Base-by-base conservation (phyloP, 1,140 invertebrate genomes). In the Stegodyphus mimosarum region DNA sequence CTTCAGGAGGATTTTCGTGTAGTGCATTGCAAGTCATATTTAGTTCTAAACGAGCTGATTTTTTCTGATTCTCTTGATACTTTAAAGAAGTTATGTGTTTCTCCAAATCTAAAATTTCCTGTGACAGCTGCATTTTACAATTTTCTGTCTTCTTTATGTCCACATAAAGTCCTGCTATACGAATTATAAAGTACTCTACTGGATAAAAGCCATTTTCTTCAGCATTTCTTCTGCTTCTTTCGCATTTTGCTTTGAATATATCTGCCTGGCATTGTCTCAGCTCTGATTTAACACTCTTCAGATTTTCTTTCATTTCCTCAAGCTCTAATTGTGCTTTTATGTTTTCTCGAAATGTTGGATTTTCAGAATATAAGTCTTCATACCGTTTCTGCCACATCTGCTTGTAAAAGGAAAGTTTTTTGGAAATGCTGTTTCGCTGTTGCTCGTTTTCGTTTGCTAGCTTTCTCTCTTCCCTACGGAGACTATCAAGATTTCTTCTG, bases 181-280 rank as follows among this genome's bases (percentile, higher is more conserved):
- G 33, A 33, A 33, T 33, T 33, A 33, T 33, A 33, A 33, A 83
- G 17, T 18, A 50, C 7, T 73, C n/a, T 48, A 83, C 33, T 9
- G 79, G 79, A 74, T 83, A 83, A 33, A 73, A 83, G 2, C 79
- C 71, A 13, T n/a, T 83, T 67, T 84, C 83, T 76, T 84, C 83
- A 4, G 64, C 67, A 33, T 84, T 84, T 55, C 73, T 67, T 70
- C 73, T 53, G 7, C 52, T 69, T 76, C 83, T 52, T 60, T 84
- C 83, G 15, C 83, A 84, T 49, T 84, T 84, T 11, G 52, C 74
- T 18, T 77, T 75, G n/a, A 84, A 84, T 17, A 84, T 64, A 11
- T 75, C 63, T 33, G 83, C 72, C 18, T 76, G 73, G 7, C 64
- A 69, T 60, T 70, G 72, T 6, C 73, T 55, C 6, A 84, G 73